Evolutionary conservation across 2,888 invertebrate species (phyloP).

Genomic region (Lampropteryx suffumata): DNA sequence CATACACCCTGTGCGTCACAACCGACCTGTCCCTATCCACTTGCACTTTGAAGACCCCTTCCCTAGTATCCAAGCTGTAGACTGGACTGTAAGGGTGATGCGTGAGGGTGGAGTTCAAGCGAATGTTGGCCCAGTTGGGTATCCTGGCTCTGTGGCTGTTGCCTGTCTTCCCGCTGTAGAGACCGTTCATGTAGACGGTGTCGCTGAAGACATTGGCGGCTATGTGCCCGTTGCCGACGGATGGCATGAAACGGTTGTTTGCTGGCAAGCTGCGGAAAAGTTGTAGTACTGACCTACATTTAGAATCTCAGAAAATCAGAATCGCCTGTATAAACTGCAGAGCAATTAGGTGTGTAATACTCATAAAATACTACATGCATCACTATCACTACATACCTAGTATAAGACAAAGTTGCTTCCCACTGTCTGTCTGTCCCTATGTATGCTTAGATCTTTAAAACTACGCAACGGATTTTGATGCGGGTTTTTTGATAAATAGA

Average conservation of each 20-base stretch:
- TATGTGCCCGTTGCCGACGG: slow-evolving; percentile 83
- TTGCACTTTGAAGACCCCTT: slow-evolving; percentile 72
- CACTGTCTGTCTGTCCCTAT: no score
- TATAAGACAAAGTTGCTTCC: no score
- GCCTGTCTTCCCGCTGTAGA: slow-evolving; percentile 82
- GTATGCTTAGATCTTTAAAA: no score
- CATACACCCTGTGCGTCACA: slow-evolving; percentile 74
- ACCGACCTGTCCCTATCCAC: slow-evolving; percentile 74
- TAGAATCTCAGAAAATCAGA: no score
- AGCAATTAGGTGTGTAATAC: no score
- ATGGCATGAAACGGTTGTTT: slow-evolving; percentile 82
- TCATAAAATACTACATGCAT: no score
- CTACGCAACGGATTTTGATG: no score
- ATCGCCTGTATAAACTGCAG: no score
- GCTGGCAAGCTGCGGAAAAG: slow-evolving; percentile 69
- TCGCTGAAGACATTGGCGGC: slow-evolving; percentile 83
- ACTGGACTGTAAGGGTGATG: slow-evolving; percentile 61
- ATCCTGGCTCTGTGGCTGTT: slow-evolving; percentile 83
- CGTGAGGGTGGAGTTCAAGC: slow-evolving; percentile 71
- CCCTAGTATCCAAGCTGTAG: slow-evolving; percentile 73
- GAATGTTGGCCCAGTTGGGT: slow-evolving; percentile 83
- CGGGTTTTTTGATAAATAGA: no score
- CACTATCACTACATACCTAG: no score
- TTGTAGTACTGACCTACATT: no score
- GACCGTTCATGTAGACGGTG: slow-evolving; percentile 83